Base-by-base conservation (phyloP, 2,797 vertebrate species). In the Neosilurus mollespiculum region DNA sequence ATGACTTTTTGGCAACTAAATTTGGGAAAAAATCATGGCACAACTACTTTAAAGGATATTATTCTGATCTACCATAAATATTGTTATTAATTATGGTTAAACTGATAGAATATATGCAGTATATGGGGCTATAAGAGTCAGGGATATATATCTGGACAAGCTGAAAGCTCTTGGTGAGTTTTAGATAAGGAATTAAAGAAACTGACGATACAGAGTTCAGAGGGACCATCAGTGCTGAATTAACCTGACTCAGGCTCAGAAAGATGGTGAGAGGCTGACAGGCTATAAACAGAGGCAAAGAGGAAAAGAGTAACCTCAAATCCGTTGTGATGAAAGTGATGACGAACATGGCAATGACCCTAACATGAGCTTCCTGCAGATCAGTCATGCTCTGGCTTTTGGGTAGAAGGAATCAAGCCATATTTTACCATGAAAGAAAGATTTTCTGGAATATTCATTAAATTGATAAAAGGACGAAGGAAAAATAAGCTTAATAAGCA, bases 341-440 rank as follows among this genome's bases (percentile, higher is more conserved):
- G 82, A 83, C 82, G 26, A 79, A 83, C 37, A 83, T 30, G 16
- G 43, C 59, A 64, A 53, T 70, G 79, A 81, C 79, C 71, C 65
- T 18, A 30, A 69, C 71, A 51, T 51, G 43, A 59, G 54, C 84
- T 71, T 81, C 80, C 65, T 64, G 84, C 66, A 51, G 14, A 24
- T 72, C 51, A 49, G 43, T 81, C 24, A 70, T 64, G 65, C 37
- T 66, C n/a, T 12, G 67, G 78, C 51, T 53, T 62, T 15, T 4
- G n/a, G 54, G 26, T 53, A 9, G 65, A 82, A 37, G 16, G 69
- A 49, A 65, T 56, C 16, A 43, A 61, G 12, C 24, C 24, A 26
- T 8, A 78, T 61, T n/a, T 49, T 11, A 59, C 37, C 9, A 26
- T 22, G 7, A 16, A 30, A 66, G 30, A 43, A 51, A 64, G 3